These are phyloP conservation scores for Penaeus japonicus DNA, from an alignment of 1,140 invertebrate genomes.

Conservation along the genomic window DNA sequence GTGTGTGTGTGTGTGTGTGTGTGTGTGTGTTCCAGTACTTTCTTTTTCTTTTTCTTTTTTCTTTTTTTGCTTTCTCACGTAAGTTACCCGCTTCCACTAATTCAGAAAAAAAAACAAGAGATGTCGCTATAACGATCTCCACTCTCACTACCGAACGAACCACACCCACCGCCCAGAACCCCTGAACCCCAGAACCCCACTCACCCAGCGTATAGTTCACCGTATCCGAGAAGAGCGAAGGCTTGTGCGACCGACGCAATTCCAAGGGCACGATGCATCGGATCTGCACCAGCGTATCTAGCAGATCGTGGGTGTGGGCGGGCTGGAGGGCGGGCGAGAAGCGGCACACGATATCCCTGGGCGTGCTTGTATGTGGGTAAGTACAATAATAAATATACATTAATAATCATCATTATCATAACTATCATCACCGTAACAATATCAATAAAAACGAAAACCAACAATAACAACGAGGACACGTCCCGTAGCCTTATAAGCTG, in stretches of 20 bases:
- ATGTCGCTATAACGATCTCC: too few species aligned
- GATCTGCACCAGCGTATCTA: constrained; percentile 67
- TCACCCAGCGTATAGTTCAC: constrained; percentile 38
- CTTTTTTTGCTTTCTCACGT: too few species aligned
- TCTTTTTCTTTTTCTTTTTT: too few species aligned
- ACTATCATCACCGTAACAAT: too few species aligned
- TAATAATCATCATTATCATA: too few species aligned
- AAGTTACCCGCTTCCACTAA: too few species aligned
- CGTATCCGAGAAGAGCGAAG: constrained; percentile 50
- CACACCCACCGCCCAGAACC: neutral
- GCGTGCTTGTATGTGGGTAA: neutral
- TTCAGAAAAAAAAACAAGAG: too few species aligned
- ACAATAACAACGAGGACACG: neutral
- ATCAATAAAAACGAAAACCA: neutral
- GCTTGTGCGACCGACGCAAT: neutral
- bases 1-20: too few species aligned
- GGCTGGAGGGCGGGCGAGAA: constrained; percentile 63
- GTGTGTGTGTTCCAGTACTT: too few species aligned
- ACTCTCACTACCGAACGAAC: too few species aligned
- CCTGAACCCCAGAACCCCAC: neutral
- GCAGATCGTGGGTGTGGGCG: constrained; percentile 63
- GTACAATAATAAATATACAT: too few species aligned
- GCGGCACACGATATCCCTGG: constrained; percentile 52
- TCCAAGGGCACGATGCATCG: constrained; percentile 60
- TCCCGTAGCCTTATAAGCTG: too few species aligned